Evolutionary conservation across 2,113 vertebrate species (phyloP).

Genomic region (Candoia aspera): DNA sequence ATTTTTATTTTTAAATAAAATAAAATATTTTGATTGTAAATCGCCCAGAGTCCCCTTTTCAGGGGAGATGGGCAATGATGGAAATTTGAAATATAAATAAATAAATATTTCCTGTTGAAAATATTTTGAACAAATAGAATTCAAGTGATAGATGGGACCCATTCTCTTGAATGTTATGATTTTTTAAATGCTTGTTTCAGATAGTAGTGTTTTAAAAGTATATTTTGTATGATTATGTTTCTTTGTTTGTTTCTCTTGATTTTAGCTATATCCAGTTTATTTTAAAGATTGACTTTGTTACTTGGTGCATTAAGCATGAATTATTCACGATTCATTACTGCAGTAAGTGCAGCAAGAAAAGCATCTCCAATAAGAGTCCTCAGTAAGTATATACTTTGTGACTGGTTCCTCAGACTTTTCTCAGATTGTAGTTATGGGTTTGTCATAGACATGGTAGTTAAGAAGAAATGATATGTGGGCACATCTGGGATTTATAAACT

Average conservation of each 20-base stretch:
- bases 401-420: neutral
- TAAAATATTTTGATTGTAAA: too few species aligned
- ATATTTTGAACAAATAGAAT: neutral
- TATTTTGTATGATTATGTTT: neutral
- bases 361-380: constrained; percentile 82
- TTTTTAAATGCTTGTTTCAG: neutral
- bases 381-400: constrained; percentile 77
- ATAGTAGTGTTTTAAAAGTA: neutral
- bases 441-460: neutral
- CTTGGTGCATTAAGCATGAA: constrained; percentile 80
- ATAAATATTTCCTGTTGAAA: neutral
- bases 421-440: neutral
- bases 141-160: neutral
- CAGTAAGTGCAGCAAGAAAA: constrained; percentile 83
- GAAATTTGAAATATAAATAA: too few species aligned
- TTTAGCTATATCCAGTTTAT: neutral
- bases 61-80: too few species aligned
- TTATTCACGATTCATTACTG: constrained; percentile 86
- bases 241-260: neutral
- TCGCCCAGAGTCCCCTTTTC: too few species aligned
- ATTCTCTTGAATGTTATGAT: neutral
- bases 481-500: neutral
- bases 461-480: neutral
- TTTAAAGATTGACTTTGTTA: neutral
- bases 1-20: too few species aligned